Evolutionary conservation across 2,888 invertebrate species (phyloP), one percentile per base, ranked within the genome.

Genomic region (Ormyrus pomaceus): DNA sequence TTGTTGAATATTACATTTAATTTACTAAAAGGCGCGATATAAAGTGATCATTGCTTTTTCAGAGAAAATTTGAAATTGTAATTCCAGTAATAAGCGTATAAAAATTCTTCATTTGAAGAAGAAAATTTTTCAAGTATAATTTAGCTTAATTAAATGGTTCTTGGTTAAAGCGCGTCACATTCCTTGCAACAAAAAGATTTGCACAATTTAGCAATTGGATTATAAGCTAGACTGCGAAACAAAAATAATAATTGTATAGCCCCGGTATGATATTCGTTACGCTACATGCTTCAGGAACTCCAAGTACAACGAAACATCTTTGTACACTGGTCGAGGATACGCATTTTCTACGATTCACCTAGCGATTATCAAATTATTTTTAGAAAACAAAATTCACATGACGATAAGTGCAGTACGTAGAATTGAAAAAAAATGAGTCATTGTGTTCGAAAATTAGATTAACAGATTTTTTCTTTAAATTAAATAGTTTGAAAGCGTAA

Each of bases 231-330:
- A 50, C 13, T 34, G 5, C 6, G 46, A 59, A 56, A 45, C 19
- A 68, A 70, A 66, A 77, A 77, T 34, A 56, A 77, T 62, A 70
- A 64, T 74, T 64, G 55, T 56, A 68, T 56, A 68, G 5, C 34
- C 13, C 11, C 5, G 45, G 45, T 70, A 70, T 34, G 68, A 70
- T 77, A 62, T 80, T 71, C 61, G 72, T 77, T 77, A 72, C 77
- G 77, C 72, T 80, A 80, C 76, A 65, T 75, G 80, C 75, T 76
- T 76, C 76, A 11, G 72, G 61, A 71, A 66, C 13, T 45, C 53
- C 19, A 50, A 48, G 71, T 50, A 71, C 76, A 65, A 75, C 55
- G 70, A 75, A 80, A 69, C 64, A 45, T 62, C 51, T 50, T 8
- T 10, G 61, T 51, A 53, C 6, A 51, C 8, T 2, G 13, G 59